Evolutionary conservation across 2,113 vertebrate genomes (phyloP), one percentile per base, ranked within the genome.

Genomic region (Arenaria interpres): DNA sequence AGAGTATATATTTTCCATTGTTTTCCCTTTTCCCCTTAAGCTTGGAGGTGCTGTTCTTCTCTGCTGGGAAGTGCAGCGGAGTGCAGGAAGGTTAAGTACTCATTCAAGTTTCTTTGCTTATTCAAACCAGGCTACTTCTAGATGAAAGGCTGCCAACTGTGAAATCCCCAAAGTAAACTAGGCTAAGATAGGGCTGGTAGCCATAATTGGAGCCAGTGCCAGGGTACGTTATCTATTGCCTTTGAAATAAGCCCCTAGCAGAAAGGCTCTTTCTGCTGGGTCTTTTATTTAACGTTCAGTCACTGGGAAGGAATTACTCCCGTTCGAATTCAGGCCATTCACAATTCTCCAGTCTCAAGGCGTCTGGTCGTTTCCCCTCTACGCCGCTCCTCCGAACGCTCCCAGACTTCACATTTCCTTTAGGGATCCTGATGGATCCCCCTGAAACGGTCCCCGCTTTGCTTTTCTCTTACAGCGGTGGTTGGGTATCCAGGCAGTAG

Each of bases 71-170:
- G 90, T 91, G 85, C 76, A 8, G 45, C 66, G 63, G 39, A 94
- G 95, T 89, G 81, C 96, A 96, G 87, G 85, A 95, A 97, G 96
- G 94, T 96, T 97, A 97, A 97, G 93, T 96, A 95, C 91, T 95
- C 91, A 92, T 96, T 96, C 95, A 85, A 19, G 82, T 96, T 81
- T 94, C 88, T 96, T 94, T 95, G 88, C 95, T 90, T 97, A 96
- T 97, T 97, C 95, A 97, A 96, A 96, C 93, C 93, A 96, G 91
- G 90, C 92, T 92, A 41, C 91, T 96, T 85, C 78, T 94, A 94
- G 94, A 96, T 97, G 90, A 96, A 95, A 94, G 88, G 69, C 94
- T 96, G 69, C 91, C 94, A 94, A 13, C 95, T 97, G 95, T 95
- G 94, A 96, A 97, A 97, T 97, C 89, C 95, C 92, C 85, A 32